These are phyloP conservation scores for Tetraodon nigroviridis DNA, from an alignment of 2,113 vertebrate genomes.

Conservation along the genomic window DNA sequence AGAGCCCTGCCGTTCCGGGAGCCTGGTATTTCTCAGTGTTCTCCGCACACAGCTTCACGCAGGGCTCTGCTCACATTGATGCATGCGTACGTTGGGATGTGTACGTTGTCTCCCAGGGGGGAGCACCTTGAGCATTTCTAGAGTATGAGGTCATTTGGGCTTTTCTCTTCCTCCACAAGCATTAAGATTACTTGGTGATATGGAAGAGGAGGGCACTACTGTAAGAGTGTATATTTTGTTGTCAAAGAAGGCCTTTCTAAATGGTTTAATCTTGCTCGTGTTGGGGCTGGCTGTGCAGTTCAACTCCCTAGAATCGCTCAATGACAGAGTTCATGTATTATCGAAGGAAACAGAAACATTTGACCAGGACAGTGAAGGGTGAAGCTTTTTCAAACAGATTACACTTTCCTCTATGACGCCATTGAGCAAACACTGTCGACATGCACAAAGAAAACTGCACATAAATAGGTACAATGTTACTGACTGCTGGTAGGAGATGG, in stretches of 20 bases:
- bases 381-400: too few relatives aligned
- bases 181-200: slow-evolving; percentile 26
- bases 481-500: too few relatives aligned
- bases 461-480: too few relatives aligned
- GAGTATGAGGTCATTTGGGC: slow-evolving; percentile 39
- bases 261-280: slow-evolving; percentile 34
- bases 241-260: slow-evolving; percentile 45
- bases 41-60: slow-evolving; percentile 32
- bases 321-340: slow-evolving; percentile 24
- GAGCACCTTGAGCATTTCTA: slow-evolving; percentile 51
- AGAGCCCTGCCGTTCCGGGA: slow-evolving; percentile 35
- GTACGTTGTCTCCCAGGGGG: slow-evolving; percentile 19
- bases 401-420: too few relatives aligned
- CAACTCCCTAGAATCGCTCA: slow-evolving; percentile 12
- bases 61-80: slow-evolving; percentile 42
- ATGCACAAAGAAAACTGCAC: too few relatives aligned
- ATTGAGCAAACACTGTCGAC: too few relatives aligned
- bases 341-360: too few relatives aligned
- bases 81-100: slow-evolving; percentile 35
- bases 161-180: slow-evolving; percentile 14
- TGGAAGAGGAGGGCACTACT: slow-evolving; percentile 11
- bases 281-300: slow-evolving; percentile 47
- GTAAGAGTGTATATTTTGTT: slow-evolving; percentile 13
- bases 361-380: too few relatives aligned
- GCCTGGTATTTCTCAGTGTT: slow-evolving; percentile 47